Evolutionary conservation across 1,140 invertebrate genomes (phyloP).

Genomic region (Onthophagus taurus): DNA sequence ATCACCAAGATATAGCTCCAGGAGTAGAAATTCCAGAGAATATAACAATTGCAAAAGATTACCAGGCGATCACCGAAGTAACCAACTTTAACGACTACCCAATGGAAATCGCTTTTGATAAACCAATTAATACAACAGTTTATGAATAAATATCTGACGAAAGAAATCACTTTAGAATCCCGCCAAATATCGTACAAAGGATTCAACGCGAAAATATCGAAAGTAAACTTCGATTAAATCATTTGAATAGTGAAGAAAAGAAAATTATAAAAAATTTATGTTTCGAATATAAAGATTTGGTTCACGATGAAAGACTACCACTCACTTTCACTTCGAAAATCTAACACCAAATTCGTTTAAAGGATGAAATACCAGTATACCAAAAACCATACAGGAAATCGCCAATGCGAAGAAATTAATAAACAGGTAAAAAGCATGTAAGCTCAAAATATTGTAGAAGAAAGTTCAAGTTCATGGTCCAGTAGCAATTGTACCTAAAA

Average conservation of each 20-base stretch:
- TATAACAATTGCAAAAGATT: constrained; percentile 1
- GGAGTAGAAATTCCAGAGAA: constrained; percentile 2
- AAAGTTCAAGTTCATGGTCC: constrained; percentile 17
- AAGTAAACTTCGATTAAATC: constrained; percentile 1
- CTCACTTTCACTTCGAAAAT: constrained; percentile 6
- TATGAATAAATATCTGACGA: neutral
- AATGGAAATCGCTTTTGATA: neutral
- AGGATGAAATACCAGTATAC: neutral
- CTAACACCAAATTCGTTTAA: constrained; percentile 3
- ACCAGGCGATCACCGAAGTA: neutral
- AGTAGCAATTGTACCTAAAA: constrained; percentile 21
- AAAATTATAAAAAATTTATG: neutral
- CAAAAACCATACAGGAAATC: constrained; percentile 7
- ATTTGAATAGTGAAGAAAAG: constrained; percentile 1
- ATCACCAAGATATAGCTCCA: constrained; percentile 4
- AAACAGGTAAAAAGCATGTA: constrained; percentile 11
- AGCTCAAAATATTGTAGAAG: constrained; percentile 13
- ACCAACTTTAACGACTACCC: constrained; percentile 5
- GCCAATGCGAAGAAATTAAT: constrained; percentile 7
- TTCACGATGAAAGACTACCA: constrained; percentile 4
- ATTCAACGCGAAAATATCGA: neutral
- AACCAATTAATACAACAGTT: neutral
- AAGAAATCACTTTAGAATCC: neutral
- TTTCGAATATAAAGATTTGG: constrained; percentile 5
- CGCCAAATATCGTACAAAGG: neutral